Base-by-base conservation (phyloP, 1,140 invertebrate species). In the Coelopa frigida region DNA sequence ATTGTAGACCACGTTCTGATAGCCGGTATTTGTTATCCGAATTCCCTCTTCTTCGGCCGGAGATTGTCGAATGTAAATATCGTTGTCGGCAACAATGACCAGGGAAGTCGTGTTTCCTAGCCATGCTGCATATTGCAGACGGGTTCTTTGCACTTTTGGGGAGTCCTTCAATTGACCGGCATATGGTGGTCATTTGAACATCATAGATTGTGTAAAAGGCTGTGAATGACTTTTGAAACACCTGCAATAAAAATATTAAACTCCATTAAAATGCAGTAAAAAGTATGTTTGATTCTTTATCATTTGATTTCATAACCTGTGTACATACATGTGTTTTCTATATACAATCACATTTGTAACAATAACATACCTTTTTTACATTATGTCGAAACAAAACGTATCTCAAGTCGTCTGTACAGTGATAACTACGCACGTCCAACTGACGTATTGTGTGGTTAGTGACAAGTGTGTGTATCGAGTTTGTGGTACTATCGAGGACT, bases 101-200 rank as follows among this genome's bases (percentile, higher is more conserved):
- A 88, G 68, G 11, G 80, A 73, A 1, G 80, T 82, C 8, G 82
- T 81, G 51, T 79, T 78, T 24, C 85, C 84, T 53, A 87, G 72
- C 85, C 85, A 89, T n/a, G 75, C 72, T 11, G 83, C 85, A 68
- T 84, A 74, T 61, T 88, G 84, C 58, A 88, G 73, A 49, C 83
- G 77, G 57, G 83, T 79, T 54, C 78, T 77, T 58, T 83, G 80
- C 44, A 81, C 73, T 58, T 83, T 80, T 12, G 77, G 74, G 26
- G 81, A 78, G 50, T 80, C 73, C 53, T 80, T 79, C 44, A 84
- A 69, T 56, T 78, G 40, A 88, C 74, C n/a, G 85, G 85, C 57
- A 86, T 86, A 68, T 87, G 84, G 66, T 87, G 85, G 71, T 88
- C 85, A 71, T 87, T 89, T 78, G 81, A 58, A 89, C 85, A 73